Evolutionary conservation across 2,888 invertebrate species (phyloP), one percentile per base, ranked within the genome.

Genomic region (Exephanes ischioxanthus): DNA sequence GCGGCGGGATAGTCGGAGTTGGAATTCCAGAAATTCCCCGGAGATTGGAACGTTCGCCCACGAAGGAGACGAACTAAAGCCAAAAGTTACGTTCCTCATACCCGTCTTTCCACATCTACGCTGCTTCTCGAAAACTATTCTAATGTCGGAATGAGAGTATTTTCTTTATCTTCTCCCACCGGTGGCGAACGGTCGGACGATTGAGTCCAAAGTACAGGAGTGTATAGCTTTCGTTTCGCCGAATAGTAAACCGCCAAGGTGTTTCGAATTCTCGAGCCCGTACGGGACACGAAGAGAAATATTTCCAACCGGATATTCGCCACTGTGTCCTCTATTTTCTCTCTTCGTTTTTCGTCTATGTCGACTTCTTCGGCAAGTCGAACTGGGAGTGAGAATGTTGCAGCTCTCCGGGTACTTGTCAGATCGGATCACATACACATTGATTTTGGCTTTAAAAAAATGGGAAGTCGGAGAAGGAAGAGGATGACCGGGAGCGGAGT

Each of bases 1-100:
- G 66, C 63, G 22, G 58, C 37, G 72, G 53, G 55, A 84, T 76
- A 80, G 80, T 71, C 71, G 41, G 58, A 71, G 73, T 41, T 89
- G 78, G 83, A 91, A 92, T 92, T 91, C 92, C 91, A 87, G 86
- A 90, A 89, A 92, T 92, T 92, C 92, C 89, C 84, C 85, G 87
- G 89, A 90, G 90, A 90, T 90, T 90, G 90, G 90, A 91, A 90
- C 89, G 90, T 87, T 90, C 86, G 85, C 89, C 87, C 86, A 80
- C 85, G 87, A 86, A 87, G 83, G 81, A 87, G 86, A 87, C 84
- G 81, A 86, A 81, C 87, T 73, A 83, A 88, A 79, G 77, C 75
- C 80, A 75, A 66, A 86, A 87, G 79, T 87, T 87, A 83, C 86
- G 83, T 85, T 81, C 70, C 67, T 51, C 51, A 72, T 53, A 63